Evolutionary conservation across 2,888 invertebrate species (phyloP).

Genomic region (Limnephilus marmoratus): DNA sequence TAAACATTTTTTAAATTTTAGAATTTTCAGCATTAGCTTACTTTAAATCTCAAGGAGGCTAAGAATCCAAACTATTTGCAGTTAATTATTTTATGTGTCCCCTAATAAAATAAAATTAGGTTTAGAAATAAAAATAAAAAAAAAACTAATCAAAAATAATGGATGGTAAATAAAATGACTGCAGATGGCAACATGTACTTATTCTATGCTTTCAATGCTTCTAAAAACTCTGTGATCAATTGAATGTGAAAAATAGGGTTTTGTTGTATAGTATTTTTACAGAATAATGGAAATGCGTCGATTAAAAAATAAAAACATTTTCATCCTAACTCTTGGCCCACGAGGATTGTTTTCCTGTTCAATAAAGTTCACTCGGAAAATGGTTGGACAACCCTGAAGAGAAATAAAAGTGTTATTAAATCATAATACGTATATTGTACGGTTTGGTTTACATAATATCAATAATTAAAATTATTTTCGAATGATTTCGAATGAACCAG

Average conservation of each 20-base stretch:
- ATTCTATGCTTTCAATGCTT: no score
- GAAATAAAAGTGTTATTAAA: not conserved
- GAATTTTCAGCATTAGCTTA: no score
- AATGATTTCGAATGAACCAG: no score
- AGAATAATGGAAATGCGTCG: no score
- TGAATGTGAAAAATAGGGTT: no score
- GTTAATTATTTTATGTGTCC: not conserved
- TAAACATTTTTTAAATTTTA: not conserved
- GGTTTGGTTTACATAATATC: not conserved
- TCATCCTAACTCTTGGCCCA: not conserved
- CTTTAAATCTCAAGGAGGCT: not conserved
- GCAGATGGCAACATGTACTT: no score
- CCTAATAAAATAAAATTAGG: not conserved
- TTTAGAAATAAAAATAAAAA: not conserved
- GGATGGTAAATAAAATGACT: no score
- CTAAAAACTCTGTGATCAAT: no score
- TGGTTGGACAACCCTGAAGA: not conserved
- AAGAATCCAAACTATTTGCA: not conserved
- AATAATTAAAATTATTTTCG: not conserved
- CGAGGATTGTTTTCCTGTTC: no score
- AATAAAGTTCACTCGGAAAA: not conserved
- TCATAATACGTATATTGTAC: not conserved
- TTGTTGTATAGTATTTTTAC: no score
- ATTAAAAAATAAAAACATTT: no score
- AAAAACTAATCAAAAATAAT: not conserved